Percentiles rank a stretch among this genome's conserved stretches.
These are phyloP conservation scores for Oreochromis mossambicus DNA, from an alignment of 2,797 vertebrate genomes.

Conservation along the genomic window DNA sequence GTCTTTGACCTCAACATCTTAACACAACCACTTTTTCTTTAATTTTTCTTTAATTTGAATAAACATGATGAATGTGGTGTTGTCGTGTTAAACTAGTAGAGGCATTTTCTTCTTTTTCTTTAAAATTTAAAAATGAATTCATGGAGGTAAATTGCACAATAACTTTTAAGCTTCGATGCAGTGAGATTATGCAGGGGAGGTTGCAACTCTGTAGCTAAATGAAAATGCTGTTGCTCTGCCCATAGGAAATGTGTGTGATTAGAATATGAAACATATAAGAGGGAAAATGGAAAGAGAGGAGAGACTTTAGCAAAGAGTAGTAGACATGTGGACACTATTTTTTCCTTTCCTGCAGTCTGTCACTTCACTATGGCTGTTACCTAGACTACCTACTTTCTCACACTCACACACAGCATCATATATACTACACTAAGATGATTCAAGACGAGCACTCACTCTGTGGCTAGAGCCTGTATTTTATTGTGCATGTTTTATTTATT, in stretches of 20 bases:
- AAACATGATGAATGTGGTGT: neutral
- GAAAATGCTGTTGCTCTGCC: neutral
- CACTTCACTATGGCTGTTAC: neutral
- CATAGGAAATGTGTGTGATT: neutral
- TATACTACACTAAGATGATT: neutral
- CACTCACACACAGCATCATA: neutral
- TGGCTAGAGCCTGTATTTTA: neutral
- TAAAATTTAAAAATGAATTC: neutral
- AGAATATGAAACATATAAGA: neutral
- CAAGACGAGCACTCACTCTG: neutral
- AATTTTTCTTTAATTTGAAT: neutral
- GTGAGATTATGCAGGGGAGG: neutral
- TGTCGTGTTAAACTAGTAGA: neutral
- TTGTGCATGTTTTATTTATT: neutral
- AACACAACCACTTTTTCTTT: neutral
- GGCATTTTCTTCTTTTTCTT: neutral
- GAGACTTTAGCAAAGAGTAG: neutral
- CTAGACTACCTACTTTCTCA: neutral
- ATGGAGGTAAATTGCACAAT: neutral
- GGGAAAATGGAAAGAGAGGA: neutral
- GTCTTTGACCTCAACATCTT: neutral
- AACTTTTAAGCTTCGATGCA: neutral
- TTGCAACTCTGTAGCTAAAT: neutral
- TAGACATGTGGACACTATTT: neutral
- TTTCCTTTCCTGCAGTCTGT: neutral